These are phyloP conservation scores for honey bee (Apis mellifera) DNA, from an alignment of 1,140 invertebrate species.

Conservation along the genomic window Amel_HAv3.1 CM009935.2:6028501-6029000, in stretches of 20 bases:
- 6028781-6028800: too few relatives aligned
- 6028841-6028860: not conserved
- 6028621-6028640: too few relatives aligned
- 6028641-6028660: too few relatives aligned
- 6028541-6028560: not conserved
- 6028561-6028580: not conserved
- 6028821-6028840: not conserved
- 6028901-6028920: constrained; percentile 16
- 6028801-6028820: not conserved
- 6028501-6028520: constrained; percentile 18
- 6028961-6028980: constrained; percentile 48
- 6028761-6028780: too few relatives aligned
- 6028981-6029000: constrained; percentile 22
- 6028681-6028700: too few relatives aligned
- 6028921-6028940: constrained; percentile 33
- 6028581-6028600: not conserved
- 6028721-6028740: too few relatives aligned
- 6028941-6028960: constrained; percentile 48
- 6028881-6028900: not conserved
- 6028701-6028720: too few relatives aligned
- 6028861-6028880: not conserved
- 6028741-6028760: too few relatives aligned
- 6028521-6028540: constrained; percentile 39
- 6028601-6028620: too few relatives aligned
- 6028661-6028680: too few relatives aligned